Base-by-base conservation (phyloP, 2,113 vertebrate genomes). In the Leucopternis melanops region DNA sequence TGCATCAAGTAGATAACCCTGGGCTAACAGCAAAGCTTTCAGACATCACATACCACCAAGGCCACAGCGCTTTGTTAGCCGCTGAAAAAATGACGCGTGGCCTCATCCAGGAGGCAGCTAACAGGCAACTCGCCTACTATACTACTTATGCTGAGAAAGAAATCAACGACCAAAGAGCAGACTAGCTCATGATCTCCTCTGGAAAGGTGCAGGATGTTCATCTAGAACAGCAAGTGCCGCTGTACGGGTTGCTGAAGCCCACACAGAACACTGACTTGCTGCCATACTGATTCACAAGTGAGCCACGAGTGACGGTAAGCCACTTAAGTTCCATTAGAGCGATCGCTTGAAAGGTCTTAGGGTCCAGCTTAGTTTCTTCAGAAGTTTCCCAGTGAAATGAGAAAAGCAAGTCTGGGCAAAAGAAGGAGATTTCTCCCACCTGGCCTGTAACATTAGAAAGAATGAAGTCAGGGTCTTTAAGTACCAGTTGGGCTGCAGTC, bases 361-460 rank as follows among this genome's bases (percentile, higher is more conserved):
- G 62, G 47, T 86, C 83, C 94, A 81, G 74, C 34, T 92, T 2
- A 73, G 49, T 9, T 87, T 91, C 95, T 96, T 85, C 16, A 75
- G 70, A 31, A 70, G 67, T 47, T 47, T 94, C 69, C 22, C 79
- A 72, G 61, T 52, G 81, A 95, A 71, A 80, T 47, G 17, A 84
- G 52, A 90, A 91, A 88, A 93, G 77, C 5, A 16, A 94, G 55
- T 36, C 73, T 86, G 86, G 65, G 74, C 63, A 84, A 67, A 74
- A 69, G 55, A 50, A 94, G 52, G 42, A 86, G 44, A 77, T 55
- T 75, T 36, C 47, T 78, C 66, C 70, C 92, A 77, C 81, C 89
- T 40, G 71, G 75, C 84, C 88, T 90, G 97, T 70, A 90, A 95
- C 67, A 67, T 25, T 57, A 92, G 58, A 85, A 91, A 94, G 90